These are phyloP conservation scores for Argyra leucocephala DNA, from an alignment of 2,888 invertebrate species.

Conservation along the genomic window DNA sequence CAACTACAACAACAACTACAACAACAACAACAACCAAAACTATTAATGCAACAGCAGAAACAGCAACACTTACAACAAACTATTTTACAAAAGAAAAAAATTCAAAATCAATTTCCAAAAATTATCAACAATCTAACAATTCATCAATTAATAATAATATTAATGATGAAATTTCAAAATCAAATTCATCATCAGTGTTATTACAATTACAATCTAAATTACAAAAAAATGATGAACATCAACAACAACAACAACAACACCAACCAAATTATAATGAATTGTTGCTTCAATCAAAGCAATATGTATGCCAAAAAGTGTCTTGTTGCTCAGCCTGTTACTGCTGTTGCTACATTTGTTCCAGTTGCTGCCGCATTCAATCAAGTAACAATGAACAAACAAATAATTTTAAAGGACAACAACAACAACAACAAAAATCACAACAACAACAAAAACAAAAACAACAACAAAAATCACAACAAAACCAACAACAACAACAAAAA, in stretches of 20 bases:
- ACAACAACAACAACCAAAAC: conserved; percentile 20
- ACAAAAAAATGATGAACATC: background rate
- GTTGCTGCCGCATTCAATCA: background rate
- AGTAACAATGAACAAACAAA: background rate
- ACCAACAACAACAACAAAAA: conserved; percentile 18
- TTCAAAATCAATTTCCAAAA: conserved; percentile 12
- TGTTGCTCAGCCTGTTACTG: conserved; percentile 12
- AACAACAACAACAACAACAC: conserved; percentile 15
- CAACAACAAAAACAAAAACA: conserved; percentile 14
- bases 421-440: conserved; percentile 18
- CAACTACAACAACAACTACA: conserved; percentile 23
- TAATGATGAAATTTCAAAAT: background rate
- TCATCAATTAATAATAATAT: conserved; percentile 27
- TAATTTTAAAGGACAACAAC: background rate
- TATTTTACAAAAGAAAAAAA: conserved; percentile 13
- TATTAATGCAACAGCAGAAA: conserved; percentile 14
- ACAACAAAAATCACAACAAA: conserved; percentile 14
- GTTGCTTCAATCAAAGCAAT: conserved; percentile 23
- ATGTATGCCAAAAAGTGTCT: conserved; percentile 9
- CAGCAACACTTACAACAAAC: conserved; percentile 18
- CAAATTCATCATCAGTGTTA: conserved; percentile 8
- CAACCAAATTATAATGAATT: conserved; percentile 16
- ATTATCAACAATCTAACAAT: conserved; percentile 10
- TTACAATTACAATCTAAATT: conserved; percentile 15
- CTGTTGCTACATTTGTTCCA: background rate